Percentiles rank a stretch among this genome's conserved stretches.
phyloP scores from a whole-genome alignment of 2,113 vertebrate genomes.

The Prunella himalayana region DNA sequence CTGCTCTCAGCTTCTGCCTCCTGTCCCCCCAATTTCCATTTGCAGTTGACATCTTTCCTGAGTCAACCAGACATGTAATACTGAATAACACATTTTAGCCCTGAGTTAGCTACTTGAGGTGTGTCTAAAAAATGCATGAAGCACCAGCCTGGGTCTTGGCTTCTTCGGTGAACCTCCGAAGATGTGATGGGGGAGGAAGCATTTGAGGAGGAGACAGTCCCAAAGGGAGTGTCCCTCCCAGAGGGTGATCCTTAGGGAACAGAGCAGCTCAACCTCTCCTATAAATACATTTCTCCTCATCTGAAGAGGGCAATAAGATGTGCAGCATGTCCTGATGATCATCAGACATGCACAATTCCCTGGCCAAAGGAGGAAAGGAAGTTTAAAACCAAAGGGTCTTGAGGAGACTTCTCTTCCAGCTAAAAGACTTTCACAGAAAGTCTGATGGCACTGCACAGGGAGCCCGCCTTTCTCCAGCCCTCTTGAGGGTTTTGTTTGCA shows the following conservation, averaged over 20 bases:
- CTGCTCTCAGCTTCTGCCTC: not conserved
- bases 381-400: not conserved
- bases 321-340: not conserved
- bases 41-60: conserved; percentile 18
- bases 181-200: not conserved
- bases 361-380: not conserved
- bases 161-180: not conserved
- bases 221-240: not conserved
- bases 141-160: not conserved
- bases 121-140: conserved; percentile 29
- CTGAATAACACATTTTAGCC: not conserved
- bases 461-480: not conserved
- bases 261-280: not conserved
- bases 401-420: not conserved
- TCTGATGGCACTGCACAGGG: not conserved
- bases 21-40: not conserved
- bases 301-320: not conserved
- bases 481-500: not conserved
- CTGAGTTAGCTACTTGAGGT: conserved; percentile 16
- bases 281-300: not conserved
- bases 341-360: not conserved
- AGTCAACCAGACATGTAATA: not conserved
- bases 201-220: not conserved
- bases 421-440: not conserved
- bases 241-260: not conserved